Conservation (phyloP, 2,113 vertebrate genomes). For the Alethe diademata region DNA sequence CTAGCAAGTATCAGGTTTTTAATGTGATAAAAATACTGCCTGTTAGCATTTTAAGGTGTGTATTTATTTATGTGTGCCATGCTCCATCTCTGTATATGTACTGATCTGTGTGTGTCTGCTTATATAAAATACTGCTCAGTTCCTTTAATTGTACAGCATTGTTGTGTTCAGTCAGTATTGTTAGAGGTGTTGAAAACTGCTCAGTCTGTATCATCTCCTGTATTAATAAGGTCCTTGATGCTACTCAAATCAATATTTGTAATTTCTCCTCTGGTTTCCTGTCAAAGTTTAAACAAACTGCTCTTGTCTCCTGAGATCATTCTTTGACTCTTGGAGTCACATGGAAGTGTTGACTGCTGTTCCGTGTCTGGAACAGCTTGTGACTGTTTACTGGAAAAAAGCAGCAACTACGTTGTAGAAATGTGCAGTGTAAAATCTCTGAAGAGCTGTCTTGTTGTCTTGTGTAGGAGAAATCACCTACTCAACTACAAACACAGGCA, state of each 20-base stretch:
- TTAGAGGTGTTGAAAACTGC: background rate
- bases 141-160: background rate
- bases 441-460: constrained; percentile 50
- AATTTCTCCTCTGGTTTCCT: constrained; percentile 20
- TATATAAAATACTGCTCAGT: background rate
- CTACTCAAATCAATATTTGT: background rate
- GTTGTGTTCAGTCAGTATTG: background rate
- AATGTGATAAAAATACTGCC: background rate
- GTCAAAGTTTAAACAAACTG: background rate
- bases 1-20: background rate
- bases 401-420: constrained; percentile 45
- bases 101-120: background rate
- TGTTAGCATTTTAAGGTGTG: background rate
- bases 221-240: background rate
- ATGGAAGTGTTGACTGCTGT: constrained; percentile 44
- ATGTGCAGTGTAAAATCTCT: constrained; percentile 14
- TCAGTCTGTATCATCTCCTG: background rate
- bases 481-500: background rate
- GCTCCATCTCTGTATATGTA: background rate
- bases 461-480: background rate
- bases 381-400: constrained; percentile 66
- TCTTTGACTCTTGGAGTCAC: constrained; percentile 18
- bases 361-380: constrained; percentile 53
- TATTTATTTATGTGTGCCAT: accelerated
- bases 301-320: constrained; percentile 30